Conservation (phyloP, 2,888 invertebrate species). For the Hemithea aestivaria region DNA sequence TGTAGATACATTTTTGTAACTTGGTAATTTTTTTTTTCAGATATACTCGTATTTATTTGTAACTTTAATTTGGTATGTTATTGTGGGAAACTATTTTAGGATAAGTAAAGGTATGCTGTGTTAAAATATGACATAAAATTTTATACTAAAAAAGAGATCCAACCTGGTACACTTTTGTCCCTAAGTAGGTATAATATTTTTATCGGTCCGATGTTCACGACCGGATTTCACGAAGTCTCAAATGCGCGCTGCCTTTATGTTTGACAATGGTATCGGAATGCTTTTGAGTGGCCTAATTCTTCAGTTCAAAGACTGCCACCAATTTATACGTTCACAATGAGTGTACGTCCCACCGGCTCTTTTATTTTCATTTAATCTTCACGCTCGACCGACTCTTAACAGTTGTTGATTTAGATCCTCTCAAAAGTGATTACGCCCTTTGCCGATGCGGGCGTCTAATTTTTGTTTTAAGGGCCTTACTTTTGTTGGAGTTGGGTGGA, state of each 20-base stretch:
- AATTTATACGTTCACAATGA: slow-evolving; percentile 16
- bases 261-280: neutral
- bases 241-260: neutral
- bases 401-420: slow-evolving; percentile 25
- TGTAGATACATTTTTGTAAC: no score
- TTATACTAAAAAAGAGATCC: no score
- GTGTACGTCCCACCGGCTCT: slow-evolving; percentile 18
- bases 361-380: slow-evolving; percentile 33
- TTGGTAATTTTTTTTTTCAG: no score
- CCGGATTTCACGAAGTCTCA: no score
- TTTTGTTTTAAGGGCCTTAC: slow-evolving; percentile 4
- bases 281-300: neutral
- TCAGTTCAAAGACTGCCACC: slow-evolving; percentile 7
- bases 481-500: slow-evolving; percentile 9
- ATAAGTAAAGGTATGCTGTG: no score
- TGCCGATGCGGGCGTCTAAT: slow-evolving; percentile 21
- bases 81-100: no score
- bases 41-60: no score
- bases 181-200: no score
- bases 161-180: no score
- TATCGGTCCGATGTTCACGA: no score
- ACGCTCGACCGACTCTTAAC: slow-evolving; percentile 19
- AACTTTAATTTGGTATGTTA: no score
- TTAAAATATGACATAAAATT: no score
- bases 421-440: slow-evolving; percentile 16